Percentiles rank a stretch among this genome's conserved stretches.
Evolutionary conservation across 1,140 invertebrate species (phyloP).

Genomic region (Lepidurus arcticus): DNA sequence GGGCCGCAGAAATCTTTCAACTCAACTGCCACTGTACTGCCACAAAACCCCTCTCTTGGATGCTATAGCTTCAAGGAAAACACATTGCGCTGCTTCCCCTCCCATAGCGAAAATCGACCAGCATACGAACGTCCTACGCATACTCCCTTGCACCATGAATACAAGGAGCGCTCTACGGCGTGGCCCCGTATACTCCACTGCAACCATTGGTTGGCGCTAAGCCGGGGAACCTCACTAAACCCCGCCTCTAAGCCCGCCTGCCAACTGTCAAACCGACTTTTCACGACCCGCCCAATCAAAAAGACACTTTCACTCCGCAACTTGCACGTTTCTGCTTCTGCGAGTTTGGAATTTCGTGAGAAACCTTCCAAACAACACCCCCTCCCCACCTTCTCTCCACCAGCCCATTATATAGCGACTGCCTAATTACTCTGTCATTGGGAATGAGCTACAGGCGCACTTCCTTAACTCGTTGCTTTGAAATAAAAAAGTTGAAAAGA

Average conservation of each 20-base stretch:
- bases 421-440: no score
- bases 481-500: no score
- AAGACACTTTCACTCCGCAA: background rate
- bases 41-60: slow-evolving; percentile 6
- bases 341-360: background rate
- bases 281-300: background rate
- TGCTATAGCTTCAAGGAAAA: background rate
- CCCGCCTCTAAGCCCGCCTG: background rate
- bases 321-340: background rate
- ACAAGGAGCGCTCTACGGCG: background rate
- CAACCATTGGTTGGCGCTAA: background rate
- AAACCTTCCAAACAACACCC: background rate
- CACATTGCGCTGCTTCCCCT: background rate
- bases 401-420: no score
- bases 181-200: background rate
- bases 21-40: slow-evolving; percentile 8
- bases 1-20: slow-evolving; percentile 8
- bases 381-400: no score
- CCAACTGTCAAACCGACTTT: background rate
- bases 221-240: background rate
- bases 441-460: no score
- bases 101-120: background rate
- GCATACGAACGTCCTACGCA: background rate
- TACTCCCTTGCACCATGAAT: background rate
- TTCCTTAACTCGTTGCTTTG: no score